Conservation (phyloP, 2,797 vertebrate genomes). For the Microctenopoma lineatum region DNA sequence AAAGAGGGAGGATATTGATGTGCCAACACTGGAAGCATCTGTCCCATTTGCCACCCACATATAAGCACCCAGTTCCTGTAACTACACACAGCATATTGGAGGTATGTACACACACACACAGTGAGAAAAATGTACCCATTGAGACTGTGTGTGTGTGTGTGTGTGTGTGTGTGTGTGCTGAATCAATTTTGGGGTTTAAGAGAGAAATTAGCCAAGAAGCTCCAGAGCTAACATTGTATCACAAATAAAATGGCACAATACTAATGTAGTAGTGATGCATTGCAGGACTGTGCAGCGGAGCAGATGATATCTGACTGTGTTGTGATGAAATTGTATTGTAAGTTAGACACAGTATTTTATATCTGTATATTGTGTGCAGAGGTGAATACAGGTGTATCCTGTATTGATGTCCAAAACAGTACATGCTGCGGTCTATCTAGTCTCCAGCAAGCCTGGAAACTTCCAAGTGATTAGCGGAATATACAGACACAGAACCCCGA, state of each 20-base stretch:
- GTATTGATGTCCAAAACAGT: no score
- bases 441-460: no score
- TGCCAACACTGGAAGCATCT: slow-evolving; percentile 44
- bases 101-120: slow-evolving; percentile 1
- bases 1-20: slow-evolving; percentile 56
- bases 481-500: no score
- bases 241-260: slow-evolving; percentile 47
- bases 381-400: no score
- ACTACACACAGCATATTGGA: slow-evolving; percentile 19
- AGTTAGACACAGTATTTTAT: no score
- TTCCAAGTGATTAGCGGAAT: no score
- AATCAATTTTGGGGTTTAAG: slow-evolving; percentile 10
- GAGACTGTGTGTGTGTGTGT: not conserved
- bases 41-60: slow-evolving; percentile 45
- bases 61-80: slow-evolving; percentile 30
- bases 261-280: slow-evolving; percentile 53
- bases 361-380: no score
- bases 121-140: slow-evolving; percentile 5
- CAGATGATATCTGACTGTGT: slow-evolving; percentile 30
- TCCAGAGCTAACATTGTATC: slow-evolving; percentile 30
- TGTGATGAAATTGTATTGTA: no score
- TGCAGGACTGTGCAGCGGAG: slow-evolving; percentile 28
- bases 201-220: slow-evolving; percentile 46
- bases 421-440: no score
- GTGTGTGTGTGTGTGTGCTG: not conserved